A percentile compares a stretch with the other conserved stretches of the same genome.
These are phyloP conservation scores for Carcina quercana DNA, from an alignment of 2,888 invertebrate species.

Conservation along the genomic window DNA sequence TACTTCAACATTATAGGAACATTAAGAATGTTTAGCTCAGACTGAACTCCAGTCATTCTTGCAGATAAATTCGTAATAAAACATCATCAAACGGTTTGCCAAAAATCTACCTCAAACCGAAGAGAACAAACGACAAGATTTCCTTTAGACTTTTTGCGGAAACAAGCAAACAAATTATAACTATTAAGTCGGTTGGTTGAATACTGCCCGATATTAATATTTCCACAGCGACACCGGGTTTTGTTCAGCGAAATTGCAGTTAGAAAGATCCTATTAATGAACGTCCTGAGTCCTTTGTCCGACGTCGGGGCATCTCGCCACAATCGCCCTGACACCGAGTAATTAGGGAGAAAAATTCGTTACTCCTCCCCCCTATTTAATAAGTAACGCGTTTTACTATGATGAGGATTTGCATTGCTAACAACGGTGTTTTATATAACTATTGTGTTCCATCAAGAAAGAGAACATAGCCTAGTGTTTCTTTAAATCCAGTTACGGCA, in stretches of 20 bases:
- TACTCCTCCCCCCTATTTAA: no score
- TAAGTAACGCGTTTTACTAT: no score
- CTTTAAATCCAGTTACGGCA: no score
- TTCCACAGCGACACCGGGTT: conserved; percentile 51
- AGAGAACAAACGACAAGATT: conserved; percentile 3
- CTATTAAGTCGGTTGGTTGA: conserved; percentile 50
- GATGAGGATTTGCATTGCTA: no score
- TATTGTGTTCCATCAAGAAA: no score
- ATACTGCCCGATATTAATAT: conserved; percentile 67
- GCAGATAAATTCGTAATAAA: no score
- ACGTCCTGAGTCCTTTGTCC: conserved; percentile 66
- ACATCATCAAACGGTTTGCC: not conserved
- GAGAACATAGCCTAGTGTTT: no score
- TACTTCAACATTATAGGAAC: no score
- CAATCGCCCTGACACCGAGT: conserved; percentile 71
- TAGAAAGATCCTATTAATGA: conserved; percentile 71
- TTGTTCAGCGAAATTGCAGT: conserved; percentile 44
- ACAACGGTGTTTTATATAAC: no score
- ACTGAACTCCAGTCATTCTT: no score
- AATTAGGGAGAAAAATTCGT: conserved; percentile 73
- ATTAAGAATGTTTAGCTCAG: no score
- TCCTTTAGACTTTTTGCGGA: conserved; percentile 6
- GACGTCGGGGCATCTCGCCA: conserved; percentile 60
- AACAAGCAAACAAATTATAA: conserved; percentile 56
- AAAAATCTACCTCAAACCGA: not conserved